Evolutionary conservation across 2,888 invertebrate species (phyloP).

Genomic region (Arctia plantaginis): DNA sequence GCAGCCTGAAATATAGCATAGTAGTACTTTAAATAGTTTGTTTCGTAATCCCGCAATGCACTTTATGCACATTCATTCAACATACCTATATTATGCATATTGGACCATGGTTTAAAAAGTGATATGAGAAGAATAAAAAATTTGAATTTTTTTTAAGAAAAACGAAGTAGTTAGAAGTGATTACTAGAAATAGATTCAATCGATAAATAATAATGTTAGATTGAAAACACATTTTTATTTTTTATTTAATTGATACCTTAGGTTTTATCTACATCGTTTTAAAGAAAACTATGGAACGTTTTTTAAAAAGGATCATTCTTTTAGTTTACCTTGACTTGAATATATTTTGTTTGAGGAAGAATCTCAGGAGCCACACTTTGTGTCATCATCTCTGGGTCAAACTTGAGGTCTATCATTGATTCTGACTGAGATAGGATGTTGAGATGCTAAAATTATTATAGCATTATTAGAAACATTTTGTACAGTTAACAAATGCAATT

Average conservation of each 20-base stretch:
- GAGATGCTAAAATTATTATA: slow-evolving; percentile 56
- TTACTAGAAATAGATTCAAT: no score
- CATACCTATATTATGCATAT: background rate
- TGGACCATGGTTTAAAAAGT: background rate
- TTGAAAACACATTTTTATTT: no score
- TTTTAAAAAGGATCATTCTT: background rate
- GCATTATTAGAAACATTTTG: background rate
- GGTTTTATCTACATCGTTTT: background rate
- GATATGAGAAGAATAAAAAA: background rate
- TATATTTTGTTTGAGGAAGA: slow-evolving; percentile 59
- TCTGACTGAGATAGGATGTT: slow-evolving; percentile 59
- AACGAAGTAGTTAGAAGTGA: no score
- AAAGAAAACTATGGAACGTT: background rate
- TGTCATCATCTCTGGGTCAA: slow-evolving; percentile 56
- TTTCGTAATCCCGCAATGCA: no score
- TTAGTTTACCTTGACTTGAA: slow-evolving; percentile 70
- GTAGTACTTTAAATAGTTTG: background rate
- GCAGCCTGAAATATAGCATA: slow-evolving; percentile 56
- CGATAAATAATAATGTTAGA: no score
- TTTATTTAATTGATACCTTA: background rate
- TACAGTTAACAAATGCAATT: no score
- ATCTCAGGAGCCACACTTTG: slow-evolving; percentile 45
- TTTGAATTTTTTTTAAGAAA: no score
- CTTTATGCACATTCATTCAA: no score
- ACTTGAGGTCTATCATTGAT: slow-evolving; percentile 66